Evolutionary conservation across 2,797 vertebrate species (phyloP).

Genomic region (Hoplostethus mediterraneus): DNA sequence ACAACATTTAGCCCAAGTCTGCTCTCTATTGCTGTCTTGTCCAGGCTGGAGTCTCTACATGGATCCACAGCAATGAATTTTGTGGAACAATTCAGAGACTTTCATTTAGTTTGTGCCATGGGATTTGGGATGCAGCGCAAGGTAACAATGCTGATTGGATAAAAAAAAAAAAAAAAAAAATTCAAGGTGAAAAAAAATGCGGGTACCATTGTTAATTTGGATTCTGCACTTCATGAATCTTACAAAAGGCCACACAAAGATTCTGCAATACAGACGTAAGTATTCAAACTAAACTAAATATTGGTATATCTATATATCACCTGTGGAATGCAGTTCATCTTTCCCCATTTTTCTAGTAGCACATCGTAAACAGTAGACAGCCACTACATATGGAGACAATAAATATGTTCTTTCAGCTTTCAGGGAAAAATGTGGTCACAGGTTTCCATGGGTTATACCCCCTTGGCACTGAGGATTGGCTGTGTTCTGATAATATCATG

Average conservation of each 20-base stretch:
- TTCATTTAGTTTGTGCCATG: conserved; percentile 1
- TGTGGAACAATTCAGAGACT: conserved; percentile 1
- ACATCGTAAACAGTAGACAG: conserved; percentile 18
- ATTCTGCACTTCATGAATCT: conserved; percentile 65
- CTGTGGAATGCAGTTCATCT: conserved; percentile 10
- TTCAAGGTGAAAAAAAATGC: conserved; percentile 66
- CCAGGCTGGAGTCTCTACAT: conserved; percentile 20
- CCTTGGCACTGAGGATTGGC: not conserved
- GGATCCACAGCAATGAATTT: conserved; percentile 29
- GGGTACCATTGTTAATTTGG: conserved; percentile 55
- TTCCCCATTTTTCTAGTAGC: not conserved
- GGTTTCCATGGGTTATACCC: conserved; percentile 43
- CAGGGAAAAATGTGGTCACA: conserved; percentile 40
- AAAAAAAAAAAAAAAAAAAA: not conserved
- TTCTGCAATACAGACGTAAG: conserved; percentile 64
- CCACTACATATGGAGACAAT: conserved; percentile 61
- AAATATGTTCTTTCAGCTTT: conserved; percentile 38
- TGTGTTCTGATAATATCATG: conserved; percentile 6
- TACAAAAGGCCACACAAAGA: conserved; percentile 33
- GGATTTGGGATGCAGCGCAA: conserved; percentile 43
- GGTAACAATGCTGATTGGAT: conserved; percentile 41
- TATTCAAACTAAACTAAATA: conserved; percentile 8
- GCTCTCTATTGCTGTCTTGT: conserved; percentile 19
- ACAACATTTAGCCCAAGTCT: conserved; percentile 32
- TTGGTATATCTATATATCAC: not conserved